Base-by-base conservation (phyloP, 2,888 invertebrate species). In the Pachydiplax longipennis region DNA sequence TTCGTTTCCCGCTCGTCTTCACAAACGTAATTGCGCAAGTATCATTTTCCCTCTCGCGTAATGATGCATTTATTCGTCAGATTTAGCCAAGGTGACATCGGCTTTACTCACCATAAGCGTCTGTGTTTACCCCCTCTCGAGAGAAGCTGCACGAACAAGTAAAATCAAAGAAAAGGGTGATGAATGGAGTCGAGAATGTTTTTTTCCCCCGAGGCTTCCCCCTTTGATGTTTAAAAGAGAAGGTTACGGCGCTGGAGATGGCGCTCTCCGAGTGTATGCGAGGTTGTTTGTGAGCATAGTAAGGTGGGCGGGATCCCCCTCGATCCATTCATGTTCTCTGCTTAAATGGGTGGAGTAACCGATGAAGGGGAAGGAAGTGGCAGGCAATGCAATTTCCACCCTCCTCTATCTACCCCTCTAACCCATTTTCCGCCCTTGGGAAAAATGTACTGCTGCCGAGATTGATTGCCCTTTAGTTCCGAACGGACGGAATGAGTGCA, bases 351-450 rank as follows among this genome's bases (percentile, higher is more conserved):
- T 10, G 61, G 58, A 37, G 25, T 48, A 53, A 83, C 83, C 25
- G 53, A n/a, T 83, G 87, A 37, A 87, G 35, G 40, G 87, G 65
- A 37, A 58, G 53, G 81, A 61, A 61, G 87, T 87, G 65, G 87
- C 87, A 37, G 61, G 61, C 37, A 61, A 87, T 87, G 87, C 61
- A 87, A 61, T 87, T 87, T 87, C 61, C 87, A 87, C 87, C 87
- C 82, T 15, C 25, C 25, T 25, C 73, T 25, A n/a, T 73, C 73
- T 73, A 12, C 73, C 73, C 73, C 73, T 25, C 73, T 73, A 73
- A 73, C 73, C 73, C 73, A 73, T 73, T 73, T 73, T 73, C 73
- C 73, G 13, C 31, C 73, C 3, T 31, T 73, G 25, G 25, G 73
- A 73, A 73, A 31, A 73, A 73, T 10, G 65, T 65, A 5, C 25